Percentiles rank a stretch among this genome's conserved stretches.
Evolutionary conservation across 2,888 invertebrate species (phyloP).

Genomic region (Dryadula phaetusa): DNA sequence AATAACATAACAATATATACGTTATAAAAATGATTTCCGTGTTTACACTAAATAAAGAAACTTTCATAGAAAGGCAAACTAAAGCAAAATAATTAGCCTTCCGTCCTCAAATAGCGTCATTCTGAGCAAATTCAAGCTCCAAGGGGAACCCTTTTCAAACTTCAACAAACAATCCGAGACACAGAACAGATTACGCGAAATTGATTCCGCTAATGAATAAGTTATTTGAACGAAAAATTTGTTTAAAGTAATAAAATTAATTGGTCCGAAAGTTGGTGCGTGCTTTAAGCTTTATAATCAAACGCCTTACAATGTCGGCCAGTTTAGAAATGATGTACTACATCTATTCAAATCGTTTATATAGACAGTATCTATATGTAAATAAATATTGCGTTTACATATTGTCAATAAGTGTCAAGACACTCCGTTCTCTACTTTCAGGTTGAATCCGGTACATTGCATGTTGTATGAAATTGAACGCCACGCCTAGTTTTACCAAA

Average conservation of each 20-base stretch:
- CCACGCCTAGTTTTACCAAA: no score
- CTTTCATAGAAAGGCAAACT: conserved; percentile 33
- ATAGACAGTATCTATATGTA: no score
- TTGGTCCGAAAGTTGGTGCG: conserved; percentile 45
- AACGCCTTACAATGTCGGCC: conserved; percentile 3
- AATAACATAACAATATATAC: not conserved
- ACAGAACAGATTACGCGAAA: conserved; percentile 49
- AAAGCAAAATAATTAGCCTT: conserved; percentile 39
- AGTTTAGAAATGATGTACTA: not conserved
- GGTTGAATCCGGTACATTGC: no score
- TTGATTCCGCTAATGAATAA: conserved; percentile 51
- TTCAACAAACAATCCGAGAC: conserved; percentile 42
- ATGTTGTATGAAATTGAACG: no score
- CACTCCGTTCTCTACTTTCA: no score
- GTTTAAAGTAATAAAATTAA: conserved; percentile 48
- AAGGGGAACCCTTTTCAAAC: conserved; percentile 42
- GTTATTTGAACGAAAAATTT: conserved; percentile 47
- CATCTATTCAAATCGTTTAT: not conserved
- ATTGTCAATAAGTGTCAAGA: no score
- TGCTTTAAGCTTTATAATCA: conserved; percentile 31
- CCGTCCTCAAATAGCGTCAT: conserved; percentile 33
- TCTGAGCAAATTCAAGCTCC: conserved; percentile 38
- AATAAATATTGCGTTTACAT: not conserved
- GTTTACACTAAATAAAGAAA: conserved; percentile 8
- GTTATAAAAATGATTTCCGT: not conserved